These are phyloP conservation scores for Anarsia innoxiella DNA, from an alignment of 2,888 invertebrate genomes.

Conservation along the genomic window DNA sequence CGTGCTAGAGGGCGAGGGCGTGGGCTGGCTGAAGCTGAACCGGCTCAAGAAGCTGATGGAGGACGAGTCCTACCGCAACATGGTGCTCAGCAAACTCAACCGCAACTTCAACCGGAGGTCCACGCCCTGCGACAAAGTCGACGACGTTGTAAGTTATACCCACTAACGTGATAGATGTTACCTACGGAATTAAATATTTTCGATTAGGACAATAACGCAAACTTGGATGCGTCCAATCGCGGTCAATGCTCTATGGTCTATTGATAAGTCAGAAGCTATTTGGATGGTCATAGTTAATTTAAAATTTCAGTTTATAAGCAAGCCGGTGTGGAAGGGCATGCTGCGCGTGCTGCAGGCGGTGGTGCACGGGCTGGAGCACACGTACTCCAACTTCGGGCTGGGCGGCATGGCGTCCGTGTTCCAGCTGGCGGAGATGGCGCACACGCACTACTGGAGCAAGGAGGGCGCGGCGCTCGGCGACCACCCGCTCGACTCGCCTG, in stretches of 20 bases:
- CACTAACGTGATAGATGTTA: too few relatives aligned
- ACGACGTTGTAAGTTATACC: slow-evolving; percentile 94
- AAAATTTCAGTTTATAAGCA: slow-evolving; percentile 84
- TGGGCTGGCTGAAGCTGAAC: slow-evolving; percentile 97
- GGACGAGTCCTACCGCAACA: slow-evolving; percentile 97
- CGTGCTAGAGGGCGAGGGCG: slow-evolving; percentile 93
- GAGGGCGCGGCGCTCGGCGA: slow-evolving; percentile 78
- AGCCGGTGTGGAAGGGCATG: slow-evolving; percentile 97
- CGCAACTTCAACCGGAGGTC: slow-evolving; percentile 94
- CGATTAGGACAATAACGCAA: too few relatives aligned
- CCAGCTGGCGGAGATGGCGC: slow-evolving; percentile 97
- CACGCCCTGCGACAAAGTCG: slow-evolving; percentile 96
- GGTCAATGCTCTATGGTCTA: too few relatives aligned
- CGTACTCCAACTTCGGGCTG: slow-evolving; percentile 93
- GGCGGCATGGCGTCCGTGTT: slow-evolving; percentile 99
- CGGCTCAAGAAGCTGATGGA: slow-evolving; percentile 97
- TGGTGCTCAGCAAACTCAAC: slow-evolving; percentile 96
- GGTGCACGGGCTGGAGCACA: slow-evolving; percentile 92
- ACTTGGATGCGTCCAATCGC: too few relatives aligned
- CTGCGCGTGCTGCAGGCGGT: slow-evolving; percentile 92
- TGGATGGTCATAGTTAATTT: neutral
- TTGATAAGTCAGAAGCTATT: too few relatives aligned
- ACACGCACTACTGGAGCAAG: slow-evolving; percentile 98
- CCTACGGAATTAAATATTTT: too few relatives aligned
- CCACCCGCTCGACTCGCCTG: slow-evolving; percentile 51